These are phyloP conservation scores for Pangasianodon gigas DNA, from an alignment of 2,113 vertebrate genomes.

Conservation along the genomic window DNA sequence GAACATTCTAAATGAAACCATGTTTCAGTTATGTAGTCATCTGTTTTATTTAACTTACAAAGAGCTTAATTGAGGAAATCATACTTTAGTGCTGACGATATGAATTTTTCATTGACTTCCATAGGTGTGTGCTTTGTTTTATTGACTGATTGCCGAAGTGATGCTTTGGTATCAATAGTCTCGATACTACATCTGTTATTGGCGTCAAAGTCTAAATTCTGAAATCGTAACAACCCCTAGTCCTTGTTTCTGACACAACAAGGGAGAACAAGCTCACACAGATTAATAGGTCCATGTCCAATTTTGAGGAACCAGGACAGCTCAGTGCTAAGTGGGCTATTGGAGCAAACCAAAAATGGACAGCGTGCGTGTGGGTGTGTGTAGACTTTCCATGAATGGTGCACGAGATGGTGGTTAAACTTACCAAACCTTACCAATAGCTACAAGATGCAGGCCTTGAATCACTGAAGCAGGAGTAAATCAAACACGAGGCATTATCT, in stretches of 20 bases:
- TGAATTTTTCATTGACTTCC: background rate
- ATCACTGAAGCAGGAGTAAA: background rate
- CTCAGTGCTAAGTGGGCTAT: slow-evolving; percentile 7
- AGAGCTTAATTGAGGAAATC: background rate
- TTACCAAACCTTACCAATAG: background rate
- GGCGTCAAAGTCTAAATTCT: background rate
- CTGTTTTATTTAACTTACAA: background rate
- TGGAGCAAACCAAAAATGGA: slow-evolving; percentile 25
- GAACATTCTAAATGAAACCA: background rate
- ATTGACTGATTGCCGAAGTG: background rate
- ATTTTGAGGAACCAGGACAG: slow-evolving; percentile 19
- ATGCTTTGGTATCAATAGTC: background rate
- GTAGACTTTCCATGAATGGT: background rate
- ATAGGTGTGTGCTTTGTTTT: background rate
- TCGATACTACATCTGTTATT: background rate
- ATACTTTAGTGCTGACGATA: background rate
- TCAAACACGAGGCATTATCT: background rate
- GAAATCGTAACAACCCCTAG: background rate
- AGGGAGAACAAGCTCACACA: background rate
- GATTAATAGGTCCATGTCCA: background rate
- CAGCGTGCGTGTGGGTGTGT: background rate
- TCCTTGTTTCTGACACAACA: background rate
- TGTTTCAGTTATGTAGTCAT: background rate
- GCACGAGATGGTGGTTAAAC: background rate
- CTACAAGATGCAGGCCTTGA: background rate